Percentiles rank a stretch among this genome's conserved stretches.
These are phyloP conservation scores for Polydrusus cervinus DNA, from an alignment of 2,888 invertebrate species.

Conservation along the genomic window DNA sequence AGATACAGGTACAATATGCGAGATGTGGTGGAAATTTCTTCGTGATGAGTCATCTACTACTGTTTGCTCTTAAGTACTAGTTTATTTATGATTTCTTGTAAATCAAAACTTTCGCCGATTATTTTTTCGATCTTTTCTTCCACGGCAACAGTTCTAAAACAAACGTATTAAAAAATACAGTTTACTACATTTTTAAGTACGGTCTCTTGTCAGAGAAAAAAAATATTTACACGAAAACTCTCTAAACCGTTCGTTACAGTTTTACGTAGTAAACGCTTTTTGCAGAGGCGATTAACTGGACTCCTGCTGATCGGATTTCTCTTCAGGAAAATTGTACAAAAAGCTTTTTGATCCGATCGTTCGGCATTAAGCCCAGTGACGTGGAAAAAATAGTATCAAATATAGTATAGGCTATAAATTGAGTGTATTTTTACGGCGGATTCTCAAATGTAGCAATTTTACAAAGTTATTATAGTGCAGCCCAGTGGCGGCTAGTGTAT, in stretches of 20 bases:
- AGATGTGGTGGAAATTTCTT: no score
- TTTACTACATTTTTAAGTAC: no score
- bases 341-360: constrained; percentile 35
- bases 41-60: no score
- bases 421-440: not conserved
- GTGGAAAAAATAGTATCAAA: constrained; percentile 4
- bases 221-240: constrained; percentile 11
- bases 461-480: not conserved
- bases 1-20: no score
- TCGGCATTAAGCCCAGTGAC: constrained; percentile 34
- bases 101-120: no score
- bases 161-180: no score
- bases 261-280: constrained; percentile 49
- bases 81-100: no score
- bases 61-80: no score
- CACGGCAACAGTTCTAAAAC: no score
- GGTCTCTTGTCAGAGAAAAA: not conserved
- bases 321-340: constrained; percentile 48
- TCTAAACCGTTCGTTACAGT: constrained; percentile 31
- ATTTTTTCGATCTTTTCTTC: no score
- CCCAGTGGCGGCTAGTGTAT: no score
- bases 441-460: not conserved
- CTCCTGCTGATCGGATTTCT: constrained; percentile 49
- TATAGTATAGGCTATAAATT: not conserved
- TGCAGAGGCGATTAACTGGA: constrained; percentile 45